Percentiles rank a stretch among this genome's conserved stretches.
phyloP scores from a whole-genome alignment of 2,113 vertebrate species.

The Gulo gulo region DNA sequence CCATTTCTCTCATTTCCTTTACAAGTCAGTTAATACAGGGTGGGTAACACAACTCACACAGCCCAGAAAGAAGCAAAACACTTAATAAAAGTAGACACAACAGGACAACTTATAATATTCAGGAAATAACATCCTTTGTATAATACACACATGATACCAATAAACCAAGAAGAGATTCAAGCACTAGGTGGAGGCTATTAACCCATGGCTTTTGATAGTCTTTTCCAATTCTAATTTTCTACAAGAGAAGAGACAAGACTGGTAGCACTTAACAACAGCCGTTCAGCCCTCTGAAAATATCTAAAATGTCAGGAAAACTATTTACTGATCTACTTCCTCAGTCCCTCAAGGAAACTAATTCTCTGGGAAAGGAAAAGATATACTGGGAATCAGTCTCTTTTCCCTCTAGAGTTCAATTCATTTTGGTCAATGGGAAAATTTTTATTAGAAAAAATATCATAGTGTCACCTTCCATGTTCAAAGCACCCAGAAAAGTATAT shows the following conservation, averaged over 20 bases:
- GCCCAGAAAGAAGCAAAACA: background rate
- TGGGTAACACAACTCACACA: background rate
- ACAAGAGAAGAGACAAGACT: background rate
- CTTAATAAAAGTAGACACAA: background rate
- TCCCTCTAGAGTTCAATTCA: background rate
- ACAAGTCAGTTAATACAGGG: background rate
- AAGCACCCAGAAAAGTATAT: background rate
- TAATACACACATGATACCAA: background rate
- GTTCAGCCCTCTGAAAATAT: background rate
- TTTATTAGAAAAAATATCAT: background rate
- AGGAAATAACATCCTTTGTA: background rate
- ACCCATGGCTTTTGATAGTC: background rate
- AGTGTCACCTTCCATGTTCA: background rate
- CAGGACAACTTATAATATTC: background rate
- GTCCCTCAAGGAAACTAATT: background rate
- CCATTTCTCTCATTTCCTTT: background rate
- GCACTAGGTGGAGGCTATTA: background rate
- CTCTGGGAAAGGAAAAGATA: background rate
- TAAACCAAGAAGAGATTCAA: background rate
- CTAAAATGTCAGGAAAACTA: background rate
- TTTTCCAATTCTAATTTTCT: background rate
- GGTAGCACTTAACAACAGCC: background rate
- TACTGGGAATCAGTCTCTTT: background rate
- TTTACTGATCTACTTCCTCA: background rate
- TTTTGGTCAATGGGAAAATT: background rate